Evolutionary conservation across 2,797 vertebrate genomes (phyloP), one percentile per base, ranked within the genome.

Genomic region (Bovichtus variegatus): DNA sequence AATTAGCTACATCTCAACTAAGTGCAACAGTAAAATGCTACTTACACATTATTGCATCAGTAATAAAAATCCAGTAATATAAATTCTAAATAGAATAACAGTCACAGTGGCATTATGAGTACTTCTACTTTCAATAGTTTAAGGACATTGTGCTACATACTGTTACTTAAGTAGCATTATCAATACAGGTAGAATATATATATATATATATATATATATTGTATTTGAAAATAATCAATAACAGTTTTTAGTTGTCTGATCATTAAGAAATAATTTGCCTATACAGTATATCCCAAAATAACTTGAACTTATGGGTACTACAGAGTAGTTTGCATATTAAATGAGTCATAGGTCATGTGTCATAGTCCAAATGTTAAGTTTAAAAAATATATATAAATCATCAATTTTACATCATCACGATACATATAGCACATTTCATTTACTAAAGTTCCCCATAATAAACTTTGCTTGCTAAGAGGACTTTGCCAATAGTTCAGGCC

Each of bases 401-500:
- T 44, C 41, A 66, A 31, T 57, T 43, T 74, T 5, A 46, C 31
- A 51, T 76, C 58, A 57, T 78, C 9, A 65, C 63, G 49, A 55
- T 58, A 8, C 74, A 57, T 41, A 21, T 49, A 34, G 25, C 19
- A 16, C 41, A 27, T 70, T 61, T 64, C 71, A 21, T 58, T 50
- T 63, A 23, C 76, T 46, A 64, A 67, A 27, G 50, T 31, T 64
- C 38, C 16, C 43, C 19, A n/a, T 47, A 63, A 74, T 55, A 66
- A 68, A 71, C 31, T 53, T 47, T 25, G 19, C 18, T 62, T 66
- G 21, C 40, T 62, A 72, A 73, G 31, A 54, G 25, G 31, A n/a
- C n/a, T 66, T 67, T 81, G 27, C 51, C 62, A 71, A 46, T 44
- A 85, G 29, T 78, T 83, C 38, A 57, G 55, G 9, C 36, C 27